Conservation (phyloP, 2,888 invertebrate species). For the Napeogenes sylphis region DNA sequence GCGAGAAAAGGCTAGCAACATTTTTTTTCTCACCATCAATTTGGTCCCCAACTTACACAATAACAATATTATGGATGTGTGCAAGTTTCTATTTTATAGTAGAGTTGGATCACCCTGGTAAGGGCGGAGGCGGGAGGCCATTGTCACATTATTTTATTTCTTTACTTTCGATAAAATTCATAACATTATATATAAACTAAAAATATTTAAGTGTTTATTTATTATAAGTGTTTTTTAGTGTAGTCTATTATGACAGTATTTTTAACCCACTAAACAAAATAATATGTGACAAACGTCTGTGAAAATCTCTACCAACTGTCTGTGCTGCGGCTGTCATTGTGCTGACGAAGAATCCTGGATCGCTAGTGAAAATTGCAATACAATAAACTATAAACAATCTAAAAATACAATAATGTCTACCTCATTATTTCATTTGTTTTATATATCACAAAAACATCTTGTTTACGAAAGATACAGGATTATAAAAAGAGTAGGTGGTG, state of each 20-base stretch:
- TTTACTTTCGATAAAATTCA: conserved; percentile 34
- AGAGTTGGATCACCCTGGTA: conserved; percentile 15
- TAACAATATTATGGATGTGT: no score
- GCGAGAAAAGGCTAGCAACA: no score
- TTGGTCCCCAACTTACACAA: no score
- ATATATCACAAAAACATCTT: conserved; percentile 2
- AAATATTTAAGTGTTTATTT: conserved; percentile 40
- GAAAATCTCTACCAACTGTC: conserved; percentile 30
- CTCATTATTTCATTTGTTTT: no score
- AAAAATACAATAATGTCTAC: neutral
- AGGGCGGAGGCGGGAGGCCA: conserved; percentile 35
- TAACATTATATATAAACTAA: conserved; percentile 22
- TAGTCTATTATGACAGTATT: conserved; percentile 28
- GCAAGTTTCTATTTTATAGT: no score
- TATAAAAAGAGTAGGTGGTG: conserved; percentile 97
- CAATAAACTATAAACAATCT: conserved; percentile 6
- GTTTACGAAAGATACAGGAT: conserved; percentile 94
- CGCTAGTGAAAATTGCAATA: conserved; percentile 27
- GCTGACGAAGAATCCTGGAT: conserved; percentile 30
- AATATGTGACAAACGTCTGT: conserved; percentile 26
- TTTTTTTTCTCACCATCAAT: no score
- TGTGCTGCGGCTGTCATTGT: conserved; percentile 13
- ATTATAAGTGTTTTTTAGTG: conserved; percentile 40
- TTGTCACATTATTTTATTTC: conserved; percentile 38
- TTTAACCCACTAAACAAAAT: conserved; percentile 33